Base-by-base conservation (phyloP, 2,888 invertebrate genomes). In the Leptopilina myrica region DNA sequence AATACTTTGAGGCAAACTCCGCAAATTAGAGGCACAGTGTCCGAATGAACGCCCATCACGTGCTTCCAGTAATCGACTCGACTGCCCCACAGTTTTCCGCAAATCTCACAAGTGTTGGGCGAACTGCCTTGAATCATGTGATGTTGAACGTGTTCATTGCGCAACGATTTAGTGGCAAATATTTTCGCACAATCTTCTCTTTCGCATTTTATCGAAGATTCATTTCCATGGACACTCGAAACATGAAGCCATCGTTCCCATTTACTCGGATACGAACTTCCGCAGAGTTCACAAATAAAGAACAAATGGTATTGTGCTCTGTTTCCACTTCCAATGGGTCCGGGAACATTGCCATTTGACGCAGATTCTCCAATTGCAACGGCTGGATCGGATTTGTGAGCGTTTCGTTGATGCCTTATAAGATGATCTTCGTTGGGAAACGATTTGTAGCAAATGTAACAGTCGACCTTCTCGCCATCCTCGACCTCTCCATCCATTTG, bases 11-110 rank as follows among this genome's bases (percentile, higher is more conserved):
- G 86, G 78, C 93, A 93, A 49, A 93, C 92, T 2, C 93, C 93
- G 81, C 93, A 93, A 5, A 93, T 92, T 53, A 92, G 87, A 3
- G 93, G 92, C 49, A 93, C 92, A 33, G 92, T 92, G 69, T 92
- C 92, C 4, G 92, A 89, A 81, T 93, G 93, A 1, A 93, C 93
- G 9, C 93, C 93, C 92, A 93, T 93, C 77, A 93, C 92, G 79
- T 93, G 93, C 77, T 93, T 93, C 92, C 93, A 93, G 83, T 92
- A 93, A 84, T 93, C 93, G 6, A 93, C 92, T n/a, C 92, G 90
- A 65, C 92, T 92, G 62, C 92, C 92, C 93, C 93, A 93, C 64
- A 93, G 83, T 84, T 93, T 92, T 0, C 93, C 93, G 78, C 93
- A 93, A n/a, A 93, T 91, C 78, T 92, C 92, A 83, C 92, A 92